Base-by-base conservation (phyloP, 1,140 invertebrate species). In the Eriosoma lanigerum region DNA sequence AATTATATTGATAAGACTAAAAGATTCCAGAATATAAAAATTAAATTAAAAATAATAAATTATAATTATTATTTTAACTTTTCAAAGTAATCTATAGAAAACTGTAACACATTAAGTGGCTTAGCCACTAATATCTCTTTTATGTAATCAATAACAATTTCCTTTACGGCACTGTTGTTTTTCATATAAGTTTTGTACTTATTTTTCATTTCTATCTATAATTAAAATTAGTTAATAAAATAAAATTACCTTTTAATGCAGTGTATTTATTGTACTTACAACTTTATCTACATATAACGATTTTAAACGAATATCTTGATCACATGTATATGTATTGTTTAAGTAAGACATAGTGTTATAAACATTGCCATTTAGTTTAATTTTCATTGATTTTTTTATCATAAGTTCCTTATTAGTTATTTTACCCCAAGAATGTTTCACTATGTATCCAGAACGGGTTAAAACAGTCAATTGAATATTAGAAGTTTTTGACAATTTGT, bases 341-440 rank as follows among this genome's bases (percentile, higher is more conserved):
- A 78, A 13, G 15, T n/a, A 1, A 4, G 46, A 0, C 12, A 19
- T 8, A 1, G 38, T 21, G 38, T 78, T 29, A 26, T 29, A 5
- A 15, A 78, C 56, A 26, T 13, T 6, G 17, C 75, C 75, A 26
- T 78, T 26, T 46, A 62, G 19, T n/a, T 21, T 19, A 24, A 78
- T 24, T 26, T 9, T 12, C 56, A 62, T 60, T 26, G 54, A 26
- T 13, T 62, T 58, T 29, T 44, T 58, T 0, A 78, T 62, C 1
- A 26, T 1, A 21, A 78, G 1, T 46, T 78, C 24, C 1, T 26
- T 48, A 4, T 26, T 48, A 10, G 38, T 29, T 4, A 13, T 58
- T n/a, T 60, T n/a, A 29, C 56, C 56, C 75, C 75, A 78, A 24
- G 56, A 60, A 60, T 78, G 75, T 26, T 78, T 17, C 10, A 78